These are phyloP conservation scores for Ctena decussata DNA, from an alignment of 2,888 invertebrate genomes.

Conservation along the genomic window DNA sequence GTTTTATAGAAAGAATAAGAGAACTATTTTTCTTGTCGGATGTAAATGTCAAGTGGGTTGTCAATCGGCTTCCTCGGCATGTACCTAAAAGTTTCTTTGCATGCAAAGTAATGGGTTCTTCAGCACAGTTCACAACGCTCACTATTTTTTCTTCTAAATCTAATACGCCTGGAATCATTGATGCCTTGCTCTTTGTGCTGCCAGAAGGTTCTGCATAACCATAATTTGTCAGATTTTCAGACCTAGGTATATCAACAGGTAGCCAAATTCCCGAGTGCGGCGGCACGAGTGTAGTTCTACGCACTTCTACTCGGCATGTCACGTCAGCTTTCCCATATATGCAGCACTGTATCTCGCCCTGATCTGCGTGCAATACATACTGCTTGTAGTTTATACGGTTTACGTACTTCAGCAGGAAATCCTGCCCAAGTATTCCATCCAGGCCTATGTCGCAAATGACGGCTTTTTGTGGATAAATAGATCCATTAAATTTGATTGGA, in stretches of 20 bases:
- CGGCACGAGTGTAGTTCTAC: conserved; percentile 1
- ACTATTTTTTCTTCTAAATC: no score
- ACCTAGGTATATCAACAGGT: conserved; percentile 2
- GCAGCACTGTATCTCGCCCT: conserved; percentile 12
- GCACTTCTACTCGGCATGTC: conserved; percentile 10
- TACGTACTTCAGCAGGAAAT: conserved; percentile 2
- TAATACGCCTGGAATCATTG: no score
- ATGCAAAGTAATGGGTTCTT: neutral
- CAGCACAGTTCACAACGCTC: no score
- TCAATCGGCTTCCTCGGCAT: no score
- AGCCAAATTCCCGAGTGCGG: neutral
- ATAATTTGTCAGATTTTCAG: conserved; percentile 8
- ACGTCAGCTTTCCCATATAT: neutral
- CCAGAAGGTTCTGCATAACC: no score
- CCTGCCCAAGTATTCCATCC: conserved; percentile 13
- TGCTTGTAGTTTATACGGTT: neutral
- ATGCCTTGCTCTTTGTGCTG: no score
- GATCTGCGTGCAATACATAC: neutral
- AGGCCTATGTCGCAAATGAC: neutral
- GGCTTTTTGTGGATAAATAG: neutral
- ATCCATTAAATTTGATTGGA: no score
- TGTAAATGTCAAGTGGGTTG: no score
- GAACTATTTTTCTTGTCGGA: no score
- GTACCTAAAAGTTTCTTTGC: no score
- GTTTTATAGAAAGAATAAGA: no score